Evolutionary conservation across 2,797 vertebrate species (phyloP).

Genomic region (Schizothorax lantsangensis): DNA sequence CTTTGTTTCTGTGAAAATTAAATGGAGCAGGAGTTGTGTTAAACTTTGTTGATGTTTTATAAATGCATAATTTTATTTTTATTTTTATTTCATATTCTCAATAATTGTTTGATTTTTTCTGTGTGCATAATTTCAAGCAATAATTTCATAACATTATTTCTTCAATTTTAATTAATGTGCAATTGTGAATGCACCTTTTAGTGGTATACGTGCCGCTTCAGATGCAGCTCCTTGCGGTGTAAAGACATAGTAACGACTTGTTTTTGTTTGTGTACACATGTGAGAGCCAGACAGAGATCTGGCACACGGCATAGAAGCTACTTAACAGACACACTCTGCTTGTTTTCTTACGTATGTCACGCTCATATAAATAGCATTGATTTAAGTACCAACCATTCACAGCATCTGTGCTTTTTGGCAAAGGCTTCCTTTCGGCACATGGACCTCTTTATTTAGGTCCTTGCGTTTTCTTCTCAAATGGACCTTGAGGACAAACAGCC

Average conservation of each 20-base stretch:
- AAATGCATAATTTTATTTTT: not conserved
- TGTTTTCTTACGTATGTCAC: conserved; percentile 66
- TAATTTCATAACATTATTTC: not conserved
- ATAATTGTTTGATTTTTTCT: not conserved
- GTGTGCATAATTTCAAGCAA: not conserved
- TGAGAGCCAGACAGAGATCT: conserved; percentile 26
- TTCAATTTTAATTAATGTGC: not conserved
- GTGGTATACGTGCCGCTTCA: not conserved
- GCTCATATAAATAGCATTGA: conserved; percentile 70
- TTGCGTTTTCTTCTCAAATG: conserved; percentile 50
- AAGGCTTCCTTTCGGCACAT: conserved; percentile 45
- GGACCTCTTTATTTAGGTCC: conserved; percentile 45
- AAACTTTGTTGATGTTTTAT: not conserved
- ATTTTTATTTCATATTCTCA: not conserved
- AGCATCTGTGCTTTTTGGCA: conserved; percentile 64
- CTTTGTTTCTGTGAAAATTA: not conserved
- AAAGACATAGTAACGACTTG: not conserved
- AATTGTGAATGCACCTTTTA: not conserved
- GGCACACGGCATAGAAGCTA: conserved; percentile 46
- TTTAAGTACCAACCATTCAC: conserved; percentile 66
- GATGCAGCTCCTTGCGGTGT: not conserved
- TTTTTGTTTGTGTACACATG: conserved; percentile 24
- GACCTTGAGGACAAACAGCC: conserved; percentile 24
- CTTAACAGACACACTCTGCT: conserved; percentile 60
- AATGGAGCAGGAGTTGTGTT: not conserved